Base-by-base conservation (phyloP, 1,140 invertebrate genomes). In the Drosophila persimilis region DNA sequence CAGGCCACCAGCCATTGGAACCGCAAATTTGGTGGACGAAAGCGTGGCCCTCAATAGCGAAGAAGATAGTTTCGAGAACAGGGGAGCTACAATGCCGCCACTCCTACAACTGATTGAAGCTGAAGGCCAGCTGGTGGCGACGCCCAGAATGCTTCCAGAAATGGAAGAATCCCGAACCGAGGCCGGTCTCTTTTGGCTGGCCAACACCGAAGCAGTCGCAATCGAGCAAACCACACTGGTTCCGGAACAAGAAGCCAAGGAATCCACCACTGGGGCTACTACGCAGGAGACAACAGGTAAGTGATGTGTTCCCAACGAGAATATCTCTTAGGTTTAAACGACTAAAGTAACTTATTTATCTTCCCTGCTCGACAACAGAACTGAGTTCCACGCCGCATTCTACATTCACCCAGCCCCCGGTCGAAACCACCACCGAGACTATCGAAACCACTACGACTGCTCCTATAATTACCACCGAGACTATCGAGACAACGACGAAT, bases 231-330 rank as follows among this genome's bases (percentile, higher is more conserved):
- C 46, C 5, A 69, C 66, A 11, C 15, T 26, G 2, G 6, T 29
- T 15, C 46, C 46, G 6, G 13, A 9, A 24, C 1, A 20, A 9
- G 15, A 6, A 8, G 52, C 50, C 26, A 20, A 15, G 6, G 41
- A 43, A 20, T 13, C 8, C 39, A 41, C 45, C 9, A 70, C 41
- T 3, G 29, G 22, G 13, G 6, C 29, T 11, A n/a, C 6, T 3
- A 5, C 13, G 1, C 13, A 39, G n/a, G 22, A 71, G 5, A 46
- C 22, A 8, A 59, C 64, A 46, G 65, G 63, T 70, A 3, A 31
- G 8, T 31, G 31, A 31, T 31, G 8, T 9, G 31, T 9, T 8
- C 8, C 8, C 8, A 9, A 31, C 8, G 31, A 31, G 31, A 9
- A 9, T 8, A 31, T 31, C 8, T 31, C 7, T 9, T 31, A 9